Conservation (phyloP, 2,888 invertebrate genomes). For the Zaprionus lineosus region DNA sequence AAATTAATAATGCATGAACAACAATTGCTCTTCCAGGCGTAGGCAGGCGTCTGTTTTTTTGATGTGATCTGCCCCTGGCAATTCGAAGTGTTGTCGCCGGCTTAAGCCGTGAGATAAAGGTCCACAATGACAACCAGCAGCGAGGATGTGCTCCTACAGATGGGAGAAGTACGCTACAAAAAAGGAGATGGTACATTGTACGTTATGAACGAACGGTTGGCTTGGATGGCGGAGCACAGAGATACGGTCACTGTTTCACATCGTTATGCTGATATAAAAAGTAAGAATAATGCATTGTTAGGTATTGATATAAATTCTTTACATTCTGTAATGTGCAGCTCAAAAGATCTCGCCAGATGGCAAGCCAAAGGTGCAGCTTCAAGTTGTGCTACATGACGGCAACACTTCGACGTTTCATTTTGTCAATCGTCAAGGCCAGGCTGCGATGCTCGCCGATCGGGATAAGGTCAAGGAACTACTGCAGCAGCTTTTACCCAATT, state of each 20-base stretch:
- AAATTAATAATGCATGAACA: conserved; percentile 8
- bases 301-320: neutral
- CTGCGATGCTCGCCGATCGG: conserved; percentile 93
- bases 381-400: conserved; percentile 96
- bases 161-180: conserved; percentile 95
- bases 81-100: conserved; percentile 29
- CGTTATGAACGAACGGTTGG: conserved; percentile 97
- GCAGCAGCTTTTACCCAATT: conserved; percentile 95
- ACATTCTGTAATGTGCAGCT: conserved; percentile 84
- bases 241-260: conserved; percentile 96
- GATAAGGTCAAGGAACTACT: conserved; percentile 96
- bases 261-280: conserved; percentile 97
- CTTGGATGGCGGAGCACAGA: conserved; percentile 97
- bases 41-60: conserved; percentile 34
- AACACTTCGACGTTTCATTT: conserved; percentile 98
- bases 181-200: conserved; percentile 97
- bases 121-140: conserved; percentile 91
- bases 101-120: conserved; percentile 12
- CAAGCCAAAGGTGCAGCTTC: conserved; percentile 98
- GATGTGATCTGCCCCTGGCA: conserved; percentile 24
- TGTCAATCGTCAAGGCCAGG: conserved; percentile 92
- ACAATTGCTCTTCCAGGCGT: conserved; percentile 32
- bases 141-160: conserved; percentile 97
- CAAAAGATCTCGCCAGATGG: conserved; percentile 99
- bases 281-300: conserved; percentile 85